Evolutionary conservation across 2,888 invertebrate genomes (phyloP), one percentile per base, ranked within the genome.

Genomic region (Osedax frankpressi): DNA sequence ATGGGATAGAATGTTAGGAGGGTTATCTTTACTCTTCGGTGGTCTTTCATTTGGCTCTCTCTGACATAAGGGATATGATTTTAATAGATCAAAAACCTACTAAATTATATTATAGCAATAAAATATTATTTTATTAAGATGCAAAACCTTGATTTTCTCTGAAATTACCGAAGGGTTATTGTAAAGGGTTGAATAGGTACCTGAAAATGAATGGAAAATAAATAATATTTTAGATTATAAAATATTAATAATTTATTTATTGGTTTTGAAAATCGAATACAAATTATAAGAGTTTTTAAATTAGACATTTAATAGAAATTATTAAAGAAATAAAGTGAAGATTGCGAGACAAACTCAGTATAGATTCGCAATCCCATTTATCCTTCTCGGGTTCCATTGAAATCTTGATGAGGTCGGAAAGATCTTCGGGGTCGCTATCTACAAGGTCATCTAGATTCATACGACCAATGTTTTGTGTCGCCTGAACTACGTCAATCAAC

Each of bases 331-430:
- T n/a, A n/a, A n/a, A n/a, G n/a, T n/a, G n/a, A n/a, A n/a, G n/a
- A n/a, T n/a, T n/a, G 24, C 2, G 2, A 28, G 65, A 75, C 80
- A 75, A 76, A 81, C 83, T 91, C 2, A 94, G 86, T 78, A 94
- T 90, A 74, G 92, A 92, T 86, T 94, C 91, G 80, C 94, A 94
- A 85, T 95, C 94, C 91, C 91, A 93, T 82, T 89, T 90, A 76
- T 89, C 87, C 79, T 87, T 88, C 77, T 89, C 88, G 0, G 87
- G 86, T 72, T 89, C 87, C 29, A 89, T 87, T 0, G 90, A 88
- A 76, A 89, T 85, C 0, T 82, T 80, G 26, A 84, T 81, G 74
- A 86, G 78, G 70, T 84, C 83, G 6, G 19, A 6, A 44, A 11
- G 44, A 25, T 77, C 78, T n/a, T 78, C 78, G 67, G 75, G 73